Conservation (phyloP, 1,140 invertebrate species). For the Brachionus asplanchnoidis region DNA sequence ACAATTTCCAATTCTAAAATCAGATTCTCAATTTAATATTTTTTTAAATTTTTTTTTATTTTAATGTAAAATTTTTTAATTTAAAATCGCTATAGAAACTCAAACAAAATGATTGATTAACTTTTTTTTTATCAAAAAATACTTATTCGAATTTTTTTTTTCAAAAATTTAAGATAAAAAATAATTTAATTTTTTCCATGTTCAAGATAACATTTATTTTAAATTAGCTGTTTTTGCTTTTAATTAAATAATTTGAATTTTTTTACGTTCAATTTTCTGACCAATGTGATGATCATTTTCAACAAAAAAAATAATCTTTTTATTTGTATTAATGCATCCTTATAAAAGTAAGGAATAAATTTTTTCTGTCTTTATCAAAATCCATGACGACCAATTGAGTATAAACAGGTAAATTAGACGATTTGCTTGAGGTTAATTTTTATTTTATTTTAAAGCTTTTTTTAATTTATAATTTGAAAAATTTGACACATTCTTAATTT, state of each 20-base stretch:
- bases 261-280: too few relatives aligned
- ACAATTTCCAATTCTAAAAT: not conserved
- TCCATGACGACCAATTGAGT: not conserved
- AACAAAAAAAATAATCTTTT: too few relatives aligned
- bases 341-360: not conserved
- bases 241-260: too few relatives aligned
- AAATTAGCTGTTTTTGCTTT: too few relatives aligned
- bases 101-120: too few relatives aligned
- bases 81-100: too few relatives aligned
- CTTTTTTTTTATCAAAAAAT: too few relatives aligned
- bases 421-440: not conserved
- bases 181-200: not conserved
- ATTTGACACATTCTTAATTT: not conserved
- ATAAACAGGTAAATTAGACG: not conserved
- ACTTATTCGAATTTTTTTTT: not conserved
- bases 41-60: too few relatives aligned
- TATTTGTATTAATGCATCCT: too few relatives aligned
- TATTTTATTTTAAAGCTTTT: not conserved
- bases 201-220: not conserved
- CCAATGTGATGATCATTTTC: too few relatives aligned
- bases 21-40: too few relatives aligned
- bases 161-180: not conserved
- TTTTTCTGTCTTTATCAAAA: not conserved
- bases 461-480: not conserved
- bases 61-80: too few relatives aligned